A percentile compares a stretch with the other conserved stretches of the same genome.
Conservation (phyloP, 2,113 vertebrate species). For the Martes martes region DNA sequence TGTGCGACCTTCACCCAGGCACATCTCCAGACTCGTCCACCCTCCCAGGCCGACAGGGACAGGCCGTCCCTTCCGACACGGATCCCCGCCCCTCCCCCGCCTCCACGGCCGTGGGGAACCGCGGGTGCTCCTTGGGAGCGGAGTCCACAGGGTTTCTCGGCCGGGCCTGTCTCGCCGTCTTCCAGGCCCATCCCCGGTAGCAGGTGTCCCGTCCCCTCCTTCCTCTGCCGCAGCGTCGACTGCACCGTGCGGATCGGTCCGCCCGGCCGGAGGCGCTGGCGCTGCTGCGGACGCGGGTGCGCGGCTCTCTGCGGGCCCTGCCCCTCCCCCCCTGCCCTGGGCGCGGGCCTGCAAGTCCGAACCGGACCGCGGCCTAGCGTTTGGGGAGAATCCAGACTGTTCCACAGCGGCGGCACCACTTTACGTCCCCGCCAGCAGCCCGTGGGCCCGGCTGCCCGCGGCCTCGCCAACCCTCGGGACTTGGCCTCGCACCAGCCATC, state of each 20-base stretch:
- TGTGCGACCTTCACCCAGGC: too few relatives aligned
- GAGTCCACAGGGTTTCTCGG: neutral
- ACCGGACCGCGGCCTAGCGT: fast-evolving
- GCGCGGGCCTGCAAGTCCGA: neutral
- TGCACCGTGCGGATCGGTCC: fast-evolving
- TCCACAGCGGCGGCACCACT: neutral
- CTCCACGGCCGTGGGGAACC: too few relatives aligned
- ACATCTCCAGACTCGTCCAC: too few relatives aligned
- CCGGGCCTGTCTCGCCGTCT: neutral
- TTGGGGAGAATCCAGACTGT: neutral
- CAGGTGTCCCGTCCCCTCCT: neutral
- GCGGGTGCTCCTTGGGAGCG: neutral
- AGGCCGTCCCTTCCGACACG: neutral
- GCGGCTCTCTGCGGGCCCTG: neutral
- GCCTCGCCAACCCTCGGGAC: neutral
- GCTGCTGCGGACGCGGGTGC: too few relatives aligned
- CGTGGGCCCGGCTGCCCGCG: neutral
- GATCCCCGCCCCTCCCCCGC: too few relatives aligned
- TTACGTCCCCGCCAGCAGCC: neutral
- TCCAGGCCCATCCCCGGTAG: neutral
- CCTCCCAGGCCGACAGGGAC: too few relatives aligned
- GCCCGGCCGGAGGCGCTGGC: too few relatives aligned
- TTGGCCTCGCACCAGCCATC: neutral
- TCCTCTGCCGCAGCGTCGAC: neutral
- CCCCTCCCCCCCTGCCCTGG: too few relatives aligned